Evolutionary conservation across 2,797 vertebrate genomes (phyloP).

Genomic region (Myotis findleyi): DNA sequence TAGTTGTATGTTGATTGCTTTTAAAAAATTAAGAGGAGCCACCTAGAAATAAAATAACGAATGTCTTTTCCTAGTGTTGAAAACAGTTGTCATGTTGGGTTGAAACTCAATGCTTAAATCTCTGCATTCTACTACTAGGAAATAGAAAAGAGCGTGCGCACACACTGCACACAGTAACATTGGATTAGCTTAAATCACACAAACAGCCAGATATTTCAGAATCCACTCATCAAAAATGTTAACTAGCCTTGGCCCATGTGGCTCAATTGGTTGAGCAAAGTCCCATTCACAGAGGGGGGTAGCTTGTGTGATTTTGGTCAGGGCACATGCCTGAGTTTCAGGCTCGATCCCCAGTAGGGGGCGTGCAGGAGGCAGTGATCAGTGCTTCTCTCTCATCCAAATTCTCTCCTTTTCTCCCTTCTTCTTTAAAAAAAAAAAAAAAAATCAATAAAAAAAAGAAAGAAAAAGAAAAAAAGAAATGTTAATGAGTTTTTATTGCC

Average conservation of each 20-base stretch:
- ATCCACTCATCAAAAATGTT: not conserved
- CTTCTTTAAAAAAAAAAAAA: not conserved
- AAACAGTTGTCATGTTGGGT: not conserved
- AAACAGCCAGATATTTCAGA: not conserved
- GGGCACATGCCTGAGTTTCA: not conserved
- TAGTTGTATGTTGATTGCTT: not conserved
- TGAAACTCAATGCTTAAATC: not conserved
- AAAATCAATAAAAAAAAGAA: too few relatives aligned
- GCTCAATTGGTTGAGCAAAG: not conserved
- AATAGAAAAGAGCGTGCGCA: not conserved
- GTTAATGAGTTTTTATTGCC: not conserved
- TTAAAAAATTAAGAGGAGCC: conserved; percentile 1
- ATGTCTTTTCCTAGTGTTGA: conserved; percentile 18
- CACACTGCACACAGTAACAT: not conserved
- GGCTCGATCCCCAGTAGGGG: not conserved
- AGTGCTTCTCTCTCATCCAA: not conserved
- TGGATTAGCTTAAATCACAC: not conserved
- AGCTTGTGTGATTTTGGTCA: not conserved
- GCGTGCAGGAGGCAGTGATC: not conserved
- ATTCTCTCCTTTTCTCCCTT: not conserved
- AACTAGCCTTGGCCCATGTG: not conserved
- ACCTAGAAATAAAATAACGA: not conserved
- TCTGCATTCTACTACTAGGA: not conserved
- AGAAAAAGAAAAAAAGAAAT: not conserved
- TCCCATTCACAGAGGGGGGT: not conserved